These are phyloP conservation scores for Camponotus pennsylvanicus DNA, from an alignment of 1,140 invertebrate genomes.

Conservation along the genomic window DNA sequence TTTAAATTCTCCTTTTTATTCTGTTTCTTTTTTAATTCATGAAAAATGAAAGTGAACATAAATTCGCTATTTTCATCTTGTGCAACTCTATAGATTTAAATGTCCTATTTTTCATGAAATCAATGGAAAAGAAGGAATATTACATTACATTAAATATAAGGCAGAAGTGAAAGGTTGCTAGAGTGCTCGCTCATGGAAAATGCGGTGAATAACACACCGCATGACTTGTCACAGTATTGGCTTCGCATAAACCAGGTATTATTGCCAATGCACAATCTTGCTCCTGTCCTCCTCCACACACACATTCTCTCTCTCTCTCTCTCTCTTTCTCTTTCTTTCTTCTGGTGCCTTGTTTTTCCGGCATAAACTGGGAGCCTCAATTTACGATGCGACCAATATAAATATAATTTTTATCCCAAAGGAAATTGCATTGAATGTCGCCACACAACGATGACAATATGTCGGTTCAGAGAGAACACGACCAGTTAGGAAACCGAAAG, in stretches of 20 bases:
- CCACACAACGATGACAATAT: conserved; percentile 28
- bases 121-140: conserved; percentile 30
- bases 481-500: conserved; percentile 67
- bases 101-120: conserved; percentile 15
- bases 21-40: neutral
- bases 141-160: neutral
- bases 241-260: conserved; percentile 36
- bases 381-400: conserved; percentile 23
- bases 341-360: conserved; percentile 8
- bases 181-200: conserved; percentile 9
- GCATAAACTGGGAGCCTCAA: neutral
- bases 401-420: conserved; percentile 68
- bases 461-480: conserved; percentile 35
- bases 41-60: neutral
- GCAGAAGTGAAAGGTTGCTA: neutral
- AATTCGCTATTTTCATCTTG: neutral
- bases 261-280: conserved; percentile 2
- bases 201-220: neutral
- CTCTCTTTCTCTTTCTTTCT: neutral
- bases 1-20: neutral
- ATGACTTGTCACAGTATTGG: conserved; percentile 32
- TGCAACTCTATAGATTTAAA: neutral
- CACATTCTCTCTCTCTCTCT: neutral
- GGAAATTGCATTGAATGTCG: conserved; percentile 69
- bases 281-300: too few relatives aligned